Conservation (phyloP, 2,797 vertebrate genomes). For the Phaenicophaeus curvirostris region DNA sequence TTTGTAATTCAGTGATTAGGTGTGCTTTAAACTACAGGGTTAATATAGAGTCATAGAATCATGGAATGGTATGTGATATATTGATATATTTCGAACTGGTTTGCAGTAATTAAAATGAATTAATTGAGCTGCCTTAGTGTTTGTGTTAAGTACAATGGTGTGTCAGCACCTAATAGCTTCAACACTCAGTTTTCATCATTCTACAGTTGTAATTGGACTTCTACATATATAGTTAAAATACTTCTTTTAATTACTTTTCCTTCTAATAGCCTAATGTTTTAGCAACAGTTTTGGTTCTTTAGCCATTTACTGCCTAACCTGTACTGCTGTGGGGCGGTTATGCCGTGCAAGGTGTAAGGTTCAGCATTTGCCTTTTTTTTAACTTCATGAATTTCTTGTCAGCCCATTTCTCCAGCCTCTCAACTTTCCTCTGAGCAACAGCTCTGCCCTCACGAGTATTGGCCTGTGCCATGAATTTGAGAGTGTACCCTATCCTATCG, state of each 20-base stretch:
- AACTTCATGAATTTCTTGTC: not conserved
- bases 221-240: not conserved
- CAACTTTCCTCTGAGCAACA: not conserved
- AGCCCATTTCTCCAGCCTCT: not conserved
- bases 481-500: not conserved
- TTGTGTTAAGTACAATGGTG: not conserved
- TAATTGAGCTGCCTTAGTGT: conserved; percentile 24
- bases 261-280: not conserved
- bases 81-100: not conserved
- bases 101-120: conserved; percentile 44
- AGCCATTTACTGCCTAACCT: not conserved
- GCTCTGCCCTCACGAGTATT: not conserved
- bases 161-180: not conserved
- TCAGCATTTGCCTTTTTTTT: not conserved
- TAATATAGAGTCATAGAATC: not conserved
- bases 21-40: not conserved
- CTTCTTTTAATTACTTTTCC: not conserved
- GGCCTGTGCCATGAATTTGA: not conserved
- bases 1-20: conserved; percentile 5
- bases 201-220: conserved; percentile 5
- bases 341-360: not conserved
- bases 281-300: not conserved
- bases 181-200: not conserved
- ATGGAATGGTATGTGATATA: not conserved
- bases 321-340: not conserved